These are phyloP conservation scores for Leptinotarsa peninsularis DNA, from an alignment of 2,888 invertebrate genomes.

Conservation along the genomic window DNA sequence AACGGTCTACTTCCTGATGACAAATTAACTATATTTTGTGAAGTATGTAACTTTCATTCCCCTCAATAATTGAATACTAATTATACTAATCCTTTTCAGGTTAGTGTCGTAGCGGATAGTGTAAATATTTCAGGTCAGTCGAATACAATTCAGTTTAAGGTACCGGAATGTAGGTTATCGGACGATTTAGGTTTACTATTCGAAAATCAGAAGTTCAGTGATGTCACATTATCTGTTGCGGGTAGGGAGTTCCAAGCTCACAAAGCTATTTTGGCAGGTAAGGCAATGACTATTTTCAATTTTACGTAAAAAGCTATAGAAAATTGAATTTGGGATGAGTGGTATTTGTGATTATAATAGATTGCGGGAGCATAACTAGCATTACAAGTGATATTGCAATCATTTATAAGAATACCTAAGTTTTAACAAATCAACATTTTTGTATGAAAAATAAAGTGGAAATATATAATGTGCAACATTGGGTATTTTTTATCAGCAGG, in stretches of 20 bases:
- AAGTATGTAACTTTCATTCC: slow-evolving; percentile 71
- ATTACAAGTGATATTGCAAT: too few relatives aligned
- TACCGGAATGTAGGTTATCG: slow-evolving; percentile 91
- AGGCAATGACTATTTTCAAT: slow-evolving; percentile 47
- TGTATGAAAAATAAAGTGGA: too few relatives aligned
- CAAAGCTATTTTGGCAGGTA: slow-evolving; percentile 95
- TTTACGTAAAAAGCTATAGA: background rate
- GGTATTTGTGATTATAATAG: too few relatives aligned
- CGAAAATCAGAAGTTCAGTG: slow-evolving; percentile 97
- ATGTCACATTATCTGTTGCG: slow-evolving; percentile 94
- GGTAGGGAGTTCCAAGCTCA: slow-evolving; percentile 94
- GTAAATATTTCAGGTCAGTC: slow-evolving; percentile 99
- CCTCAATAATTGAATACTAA: too few relatives aligned
- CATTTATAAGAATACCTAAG: too few relatives aligned
- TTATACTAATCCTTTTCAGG: slow-evolving; percentile 67
- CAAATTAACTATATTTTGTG: slow-evolving; percentile 99
- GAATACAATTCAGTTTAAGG: slow-evolving; percentile 97
- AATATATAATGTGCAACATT: too few relatives aligned
- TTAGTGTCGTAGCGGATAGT: slow-evolving; percentile 98
- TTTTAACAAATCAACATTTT: too few relatives aligned
- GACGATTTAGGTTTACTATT: slow-evolving; percentile 96
- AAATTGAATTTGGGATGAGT: too few relatives aligned
- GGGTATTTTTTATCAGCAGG: too few relatives aligned
- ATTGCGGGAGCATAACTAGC: too few relatives aligned
- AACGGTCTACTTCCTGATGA: slow-evolving; percentile 99